Percentiles rank a stretch among this genome's conserved stretches.
Evolutionary conservation across 2,888 invertebrate genomes (phyloP).

Genomic region (Tenthredo notha): DNA sequence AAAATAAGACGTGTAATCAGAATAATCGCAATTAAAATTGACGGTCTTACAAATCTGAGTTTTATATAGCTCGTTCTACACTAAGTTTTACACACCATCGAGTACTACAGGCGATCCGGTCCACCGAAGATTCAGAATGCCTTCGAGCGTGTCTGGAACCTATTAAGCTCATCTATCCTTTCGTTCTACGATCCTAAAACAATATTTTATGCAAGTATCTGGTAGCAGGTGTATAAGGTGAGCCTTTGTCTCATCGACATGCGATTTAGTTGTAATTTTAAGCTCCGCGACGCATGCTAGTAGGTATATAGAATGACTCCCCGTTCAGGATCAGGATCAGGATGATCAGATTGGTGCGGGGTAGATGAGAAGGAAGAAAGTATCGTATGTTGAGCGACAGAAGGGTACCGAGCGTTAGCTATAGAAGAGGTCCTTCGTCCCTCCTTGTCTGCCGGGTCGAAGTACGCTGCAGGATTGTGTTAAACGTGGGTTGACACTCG

Average conservation of each 20-base stretch:
- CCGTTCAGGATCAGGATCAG: neutral
- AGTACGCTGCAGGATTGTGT: slow-evolving; percentile 36
- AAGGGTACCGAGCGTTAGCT: slow-evolving; percentile 68
- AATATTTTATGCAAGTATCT: slow-evolving; percentile 56
- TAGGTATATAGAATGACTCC: neutral
- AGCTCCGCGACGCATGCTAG: neutral
- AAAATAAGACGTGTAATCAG: neutral
- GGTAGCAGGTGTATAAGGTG: slow-evolving; percentile 57
- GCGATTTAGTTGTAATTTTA: slow-evolving; percentile 15
- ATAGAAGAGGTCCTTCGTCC: slow-evolving; percentile 1
- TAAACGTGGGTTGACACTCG: slow-evolving; percentile 50
- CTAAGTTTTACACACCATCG: slow-evolving; percentile 34
- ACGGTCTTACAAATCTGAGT: neutral
- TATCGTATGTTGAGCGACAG: slow-evolving; percentile 71
- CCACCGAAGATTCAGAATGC: slow-evolving; percentile 62
- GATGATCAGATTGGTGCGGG: neutral
- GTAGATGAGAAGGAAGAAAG: slow-evolving; percentile 53
- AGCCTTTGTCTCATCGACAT: slow-evolving; percentile 56
- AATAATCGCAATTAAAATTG: neutral
- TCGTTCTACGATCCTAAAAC: slow-evolving; percentile 60
- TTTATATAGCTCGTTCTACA: neutral
- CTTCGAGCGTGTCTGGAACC: slow-evolving; percentile 65
- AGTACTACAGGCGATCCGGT: slow-evolving; percentile 62
- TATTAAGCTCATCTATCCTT: slow-evolving; percentile 63
- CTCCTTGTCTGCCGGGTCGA: slow-evolving; percentile 27